Conservation (phyloP, 2,797 vertebrate genomes). For the Phylloscopus collybita region DNA sequence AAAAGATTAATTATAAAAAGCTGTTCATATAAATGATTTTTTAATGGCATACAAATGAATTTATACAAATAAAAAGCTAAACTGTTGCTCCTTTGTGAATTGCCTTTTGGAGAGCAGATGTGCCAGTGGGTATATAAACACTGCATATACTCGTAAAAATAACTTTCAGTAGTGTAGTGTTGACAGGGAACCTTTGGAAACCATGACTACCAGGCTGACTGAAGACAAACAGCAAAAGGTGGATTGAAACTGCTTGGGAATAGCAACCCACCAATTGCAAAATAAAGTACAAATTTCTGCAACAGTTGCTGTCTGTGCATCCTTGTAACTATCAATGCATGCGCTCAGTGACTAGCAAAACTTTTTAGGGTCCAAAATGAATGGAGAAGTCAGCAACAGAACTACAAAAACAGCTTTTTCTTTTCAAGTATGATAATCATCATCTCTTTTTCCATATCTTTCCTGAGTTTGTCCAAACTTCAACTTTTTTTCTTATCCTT, state of each 20-base stretch:
- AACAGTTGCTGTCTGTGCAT: not conserved
- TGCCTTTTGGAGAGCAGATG: not conserved
- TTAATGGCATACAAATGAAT: not conserved
- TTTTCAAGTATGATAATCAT: not conserved
- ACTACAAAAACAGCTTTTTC: not conserved
- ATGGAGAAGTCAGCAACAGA: not conserved
- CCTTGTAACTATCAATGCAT: accelerated
- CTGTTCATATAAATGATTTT: not conserved
- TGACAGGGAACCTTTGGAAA: conserved; percentile 5
- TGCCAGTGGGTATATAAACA: not conserved
- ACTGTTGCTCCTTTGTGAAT: not conserved
- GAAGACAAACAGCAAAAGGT: not conserved
- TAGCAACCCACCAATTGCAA: not conserved
- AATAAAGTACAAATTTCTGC: not conserved
- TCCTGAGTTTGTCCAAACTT: not conserved
- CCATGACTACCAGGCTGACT: not conserved
- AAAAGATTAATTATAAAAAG: not conserved
- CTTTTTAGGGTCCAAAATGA: not conserved
- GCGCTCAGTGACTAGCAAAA: not conserved
- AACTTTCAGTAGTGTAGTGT: not conserved
- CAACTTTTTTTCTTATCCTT: not conserved
- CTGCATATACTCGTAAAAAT: not conserved
- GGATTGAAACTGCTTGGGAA: not conserved
- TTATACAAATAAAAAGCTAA: not conserved
- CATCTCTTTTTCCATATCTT: not conserved